These are phyloP conservation scores for Sula dactylatra DNA, from an alignment of 2,113 vertebrate genomes.

Conservation along the genomic window DNA sequence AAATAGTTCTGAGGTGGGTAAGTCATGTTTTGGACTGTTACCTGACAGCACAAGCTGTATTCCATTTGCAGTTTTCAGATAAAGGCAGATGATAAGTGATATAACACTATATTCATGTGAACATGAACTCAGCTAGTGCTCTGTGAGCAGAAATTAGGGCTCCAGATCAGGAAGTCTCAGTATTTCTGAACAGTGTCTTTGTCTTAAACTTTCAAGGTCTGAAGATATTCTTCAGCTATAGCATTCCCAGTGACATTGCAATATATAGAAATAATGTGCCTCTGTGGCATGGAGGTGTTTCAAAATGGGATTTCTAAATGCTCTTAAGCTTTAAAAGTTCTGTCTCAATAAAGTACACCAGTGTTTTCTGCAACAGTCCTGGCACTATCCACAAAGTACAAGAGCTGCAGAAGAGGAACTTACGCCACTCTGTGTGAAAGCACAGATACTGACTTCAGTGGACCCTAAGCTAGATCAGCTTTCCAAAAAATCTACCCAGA, in stretches of 20 bases:
- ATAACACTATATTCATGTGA: not conserved
- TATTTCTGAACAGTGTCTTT: not conserved
- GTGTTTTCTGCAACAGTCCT: not conserved
- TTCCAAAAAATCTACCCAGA: not conserved
- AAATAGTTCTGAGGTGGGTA: not conserved
- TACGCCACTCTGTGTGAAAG: not conserved
- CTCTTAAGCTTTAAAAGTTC: not conserved
- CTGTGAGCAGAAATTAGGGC: not conserved
- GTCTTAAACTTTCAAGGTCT: not conserved
- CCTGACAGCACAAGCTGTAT: not conserved
- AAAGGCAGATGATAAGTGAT: not conserved
- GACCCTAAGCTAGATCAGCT: not conserved
- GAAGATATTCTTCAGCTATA: not conserved
- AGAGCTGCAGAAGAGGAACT: not conserved
- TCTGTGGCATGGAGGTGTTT: not conserved
- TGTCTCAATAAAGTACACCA: not conserved
- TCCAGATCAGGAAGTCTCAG: not conserved
- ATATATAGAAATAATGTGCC: not conserved
- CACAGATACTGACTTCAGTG: not conserved
- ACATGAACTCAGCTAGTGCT: not conserved
- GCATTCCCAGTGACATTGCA: not conserved
- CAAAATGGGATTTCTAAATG: not conserved
- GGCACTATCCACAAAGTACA: not conserved
- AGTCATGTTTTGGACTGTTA: not conserved
- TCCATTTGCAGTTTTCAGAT: constrained; percentile 23